Conservation (phyloP, 1,140 invertebrate species). For the Drosophila santomea region DNA sequence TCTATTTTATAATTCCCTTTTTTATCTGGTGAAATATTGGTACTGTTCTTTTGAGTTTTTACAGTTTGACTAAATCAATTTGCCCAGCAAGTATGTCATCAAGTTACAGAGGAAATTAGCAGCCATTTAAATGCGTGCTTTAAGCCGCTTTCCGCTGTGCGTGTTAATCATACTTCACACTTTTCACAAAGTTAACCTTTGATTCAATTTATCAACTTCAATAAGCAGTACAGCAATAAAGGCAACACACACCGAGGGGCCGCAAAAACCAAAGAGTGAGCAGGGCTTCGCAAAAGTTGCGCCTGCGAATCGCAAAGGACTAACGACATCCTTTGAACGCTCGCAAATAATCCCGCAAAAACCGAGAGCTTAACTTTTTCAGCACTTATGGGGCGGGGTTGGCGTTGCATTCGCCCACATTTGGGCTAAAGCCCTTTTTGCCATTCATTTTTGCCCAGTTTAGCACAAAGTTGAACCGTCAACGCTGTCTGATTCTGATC, state of each 20-base stretch:
- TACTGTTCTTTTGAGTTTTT: constrained; percentile 29
- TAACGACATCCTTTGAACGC: constrained; percentile 74
- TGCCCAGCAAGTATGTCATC: background rate
- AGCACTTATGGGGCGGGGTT: constrained; percentile 53
- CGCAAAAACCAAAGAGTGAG: constrained; percentile 37
- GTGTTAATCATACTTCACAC: constrained; percentile 46
- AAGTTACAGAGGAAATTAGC: constrained; percentile 13
- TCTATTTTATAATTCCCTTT: constrained; percentile 38
- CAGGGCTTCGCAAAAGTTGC: constrained; percentile 45
- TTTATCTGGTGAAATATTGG: constrained; percentile 19
- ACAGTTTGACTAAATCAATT: constrained; percentile 39
- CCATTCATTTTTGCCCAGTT: constrained; percentile 55
- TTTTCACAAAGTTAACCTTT: constrained; percentile 68
- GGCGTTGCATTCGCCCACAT: constrained; percentile 31
- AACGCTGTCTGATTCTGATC: constrained; percentile 73
- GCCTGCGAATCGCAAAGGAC: constrained; percentile 55
- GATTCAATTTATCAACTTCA: constrained; percentile 74
- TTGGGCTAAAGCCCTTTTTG: constrained; percentile 44
- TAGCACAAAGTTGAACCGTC: constrained; percentile 79
- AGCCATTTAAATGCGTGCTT: constrained; percentile 39
- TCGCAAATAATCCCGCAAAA: constrained; percentile 77
- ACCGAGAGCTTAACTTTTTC: constrained; percentile 78
- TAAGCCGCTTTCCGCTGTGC: constrained; percentile 15
- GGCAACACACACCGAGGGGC: constrained; percentile 28
- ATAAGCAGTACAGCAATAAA: constrained; percentile 46